Percentiles rank a stretch among this genome's conserved stretches.
phyloP scores from a whole-genome alignment of 1,140 invertebrate genomes.

The Drosophila sp. region DNA sequence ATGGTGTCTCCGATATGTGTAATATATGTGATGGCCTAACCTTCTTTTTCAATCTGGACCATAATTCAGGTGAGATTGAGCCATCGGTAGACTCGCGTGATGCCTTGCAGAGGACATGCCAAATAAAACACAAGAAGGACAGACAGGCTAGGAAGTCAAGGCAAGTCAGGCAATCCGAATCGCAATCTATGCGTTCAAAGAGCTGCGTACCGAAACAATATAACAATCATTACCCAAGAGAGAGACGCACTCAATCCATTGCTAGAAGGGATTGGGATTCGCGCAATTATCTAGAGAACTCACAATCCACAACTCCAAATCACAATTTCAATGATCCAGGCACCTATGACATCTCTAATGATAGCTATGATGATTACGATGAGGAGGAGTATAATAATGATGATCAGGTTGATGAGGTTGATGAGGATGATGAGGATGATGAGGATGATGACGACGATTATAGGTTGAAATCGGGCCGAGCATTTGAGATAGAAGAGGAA shows the following conservation, averaged over 20 bases:
- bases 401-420: not conserved
- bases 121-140: not conserved
- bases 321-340: no score
- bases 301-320: not conserved
- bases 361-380: not conserved
- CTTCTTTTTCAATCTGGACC: conserved; percentile 24
- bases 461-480: not conserved
- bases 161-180: no score
- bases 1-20: conserved; percentile 38
- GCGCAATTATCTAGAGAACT: not conserved
- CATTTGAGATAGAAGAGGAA: not conserved
- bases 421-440: not conserved
- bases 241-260: conserved; percentile 5
- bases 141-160: not conserved
- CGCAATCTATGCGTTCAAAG: not conserved
- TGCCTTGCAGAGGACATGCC: not conserved
- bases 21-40: conserved; percentile 12
- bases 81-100: not conserved
- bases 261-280: not conserved
- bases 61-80: not conserved
- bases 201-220: not conserved
- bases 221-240: not conserved
- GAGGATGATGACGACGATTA: not conserved
- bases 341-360: not conserved
- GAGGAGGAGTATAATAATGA: not conserved